Conservation (phyloP, 2,113 vertebrate species). For the Aldabrachelys gigantea region DNA sequence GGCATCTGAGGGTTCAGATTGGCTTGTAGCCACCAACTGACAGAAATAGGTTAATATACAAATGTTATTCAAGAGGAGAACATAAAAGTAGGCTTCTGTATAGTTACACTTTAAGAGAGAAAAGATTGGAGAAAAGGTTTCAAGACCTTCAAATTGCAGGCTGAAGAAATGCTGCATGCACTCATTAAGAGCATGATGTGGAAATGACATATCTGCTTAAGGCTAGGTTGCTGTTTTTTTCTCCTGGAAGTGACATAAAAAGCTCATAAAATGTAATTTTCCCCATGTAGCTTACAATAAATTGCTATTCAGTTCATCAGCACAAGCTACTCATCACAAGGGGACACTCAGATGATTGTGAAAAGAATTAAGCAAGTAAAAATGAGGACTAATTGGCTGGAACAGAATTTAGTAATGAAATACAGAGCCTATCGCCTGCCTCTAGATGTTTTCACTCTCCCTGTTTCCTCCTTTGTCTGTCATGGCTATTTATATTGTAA, state of each 20-base stretch:
- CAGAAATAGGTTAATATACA: slow-evolving; percentile 58
- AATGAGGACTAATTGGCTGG: background rate
- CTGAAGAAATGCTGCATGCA: background rate
- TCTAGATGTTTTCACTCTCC: background rate
- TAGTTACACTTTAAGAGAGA: background rate
- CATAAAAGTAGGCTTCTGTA: slow-evolving; percentile 29
- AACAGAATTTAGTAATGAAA: background rate
- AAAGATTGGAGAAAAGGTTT: background rate
- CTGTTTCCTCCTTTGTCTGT: background rate
- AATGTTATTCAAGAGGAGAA: slow-evolving; percentile 23
- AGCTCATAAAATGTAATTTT: background rate
- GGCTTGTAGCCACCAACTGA: slow-evolving; percentile 20
- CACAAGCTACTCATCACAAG: background rate
- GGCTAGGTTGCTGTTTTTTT: background rate
- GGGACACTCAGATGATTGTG: background rate
- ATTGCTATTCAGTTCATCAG: background rate
- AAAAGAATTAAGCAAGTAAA: background rate
- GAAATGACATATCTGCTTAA: background rate
- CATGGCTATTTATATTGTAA: slow-evolving; percentile 15
- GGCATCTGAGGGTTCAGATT: slow-evolving; percentile 35
- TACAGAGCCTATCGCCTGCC: background rate
- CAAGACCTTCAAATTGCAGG: slow-evolving; percentile 4
- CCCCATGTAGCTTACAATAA: background rate
- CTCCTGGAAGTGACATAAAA: background rate
- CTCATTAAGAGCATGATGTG: background rate